Evolutionary conservation across 2,888 invertebrate genomes (phyloP), one percentile per base, ranked within the genome.

Genomic region (Pyrocoelia pectoralis): DNA sequence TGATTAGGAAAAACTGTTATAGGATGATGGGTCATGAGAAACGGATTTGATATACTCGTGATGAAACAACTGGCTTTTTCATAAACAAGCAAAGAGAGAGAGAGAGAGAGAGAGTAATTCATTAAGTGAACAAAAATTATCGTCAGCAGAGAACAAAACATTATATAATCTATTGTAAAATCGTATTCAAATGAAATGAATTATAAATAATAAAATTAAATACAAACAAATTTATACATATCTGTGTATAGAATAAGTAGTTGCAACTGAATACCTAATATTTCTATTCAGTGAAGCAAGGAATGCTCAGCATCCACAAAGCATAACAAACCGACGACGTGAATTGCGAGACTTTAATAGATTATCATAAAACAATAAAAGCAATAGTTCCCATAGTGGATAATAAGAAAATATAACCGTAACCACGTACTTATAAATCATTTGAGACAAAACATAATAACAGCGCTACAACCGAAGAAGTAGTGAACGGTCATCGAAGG

Each of bases 381-480:
- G 54, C 51, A 63, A 67, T 65, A 67, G 64, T 69, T 67, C 65
- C 57, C 66, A 62, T 60, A 60, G 65, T 53, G 53, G 33, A 24
- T 24, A 59, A 41, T 14, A 53, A 58, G 53, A 68, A 67, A 24
- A 70, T 64, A 60, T 52, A 66, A 65, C 66, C 69, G 61, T 61
- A 66, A 61, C 24, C 66, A 48, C 43, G 62, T 33, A 33, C 33
- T 33, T 61, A 70, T 71, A 71, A 71, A 68, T 69, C 71, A 69
- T 68, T 50, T 29, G 28, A 54, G 50, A 60, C 50, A 60, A 43
- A 57, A 53, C 55, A 56, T 60, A 56, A 66, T 67, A 68, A 64
- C 57, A 68, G 53, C 56, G 48, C 49, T 61, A 28, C 17, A 46
- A 57, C 43, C 55, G 51, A 41, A 62, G 57, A 52, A 52, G 60